A percentile compares a stretch with the other conserved stretches of the same genome.
Conservation (phyloP, 2,797 vertebrate genomes). For the Hafferia zeledoni region DNA sequence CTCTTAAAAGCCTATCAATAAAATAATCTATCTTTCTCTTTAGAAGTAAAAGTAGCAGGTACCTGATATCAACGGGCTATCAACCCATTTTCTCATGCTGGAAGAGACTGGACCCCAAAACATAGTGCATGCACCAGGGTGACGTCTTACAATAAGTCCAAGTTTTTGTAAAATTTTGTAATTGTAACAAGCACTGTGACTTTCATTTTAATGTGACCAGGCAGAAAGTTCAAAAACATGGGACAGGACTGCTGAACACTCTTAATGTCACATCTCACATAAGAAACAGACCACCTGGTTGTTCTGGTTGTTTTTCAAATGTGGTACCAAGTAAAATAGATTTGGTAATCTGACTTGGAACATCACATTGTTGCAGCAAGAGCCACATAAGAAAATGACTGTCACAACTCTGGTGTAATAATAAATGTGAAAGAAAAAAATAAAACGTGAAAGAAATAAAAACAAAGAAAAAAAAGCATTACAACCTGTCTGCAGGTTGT, state of each 20-base stretch:
- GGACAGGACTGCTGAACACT: not conserved
- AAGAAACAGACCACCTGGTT: not conserved
- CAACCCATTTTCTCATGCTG: not conserved
- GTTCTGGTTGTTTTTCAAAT: conserved; percentile 39
- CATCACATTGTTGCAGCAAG: not conserved
- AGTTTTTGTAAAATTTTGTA: not conserved
- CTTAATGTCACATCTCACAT: not conserved
- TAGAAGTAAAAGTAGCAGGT: not conserved
- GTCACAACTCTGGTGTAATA: not conserved
- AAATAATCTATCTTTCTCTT: not conserved
- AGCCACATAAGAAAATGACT: not conserved
- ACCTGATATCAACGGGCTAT: not conserved
- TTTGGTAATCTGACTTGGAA: not conserved
- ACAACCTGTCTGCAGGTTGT: not conserved
- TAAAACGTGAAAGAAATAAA: not conserved
- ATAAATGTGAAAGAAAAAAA: not conserved
- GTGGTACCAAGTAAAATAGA: not conserved
- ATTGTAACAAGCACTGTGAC: not conserved
- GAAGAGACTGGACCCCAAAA: not conserved
- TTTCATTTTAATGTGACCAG: not conserved
- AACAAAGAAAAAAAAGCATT: not conserved
- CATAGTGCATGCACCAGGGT: not conserved
- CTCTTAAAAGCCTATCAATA: not conserved
- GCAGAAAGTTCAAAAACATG: not conserved
- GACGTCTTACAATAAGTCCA: not conserved